phyloP scores from a whole-genome alignment of 2,797 vertebrate genomes.

The Dryobates pubescens region DNA sequence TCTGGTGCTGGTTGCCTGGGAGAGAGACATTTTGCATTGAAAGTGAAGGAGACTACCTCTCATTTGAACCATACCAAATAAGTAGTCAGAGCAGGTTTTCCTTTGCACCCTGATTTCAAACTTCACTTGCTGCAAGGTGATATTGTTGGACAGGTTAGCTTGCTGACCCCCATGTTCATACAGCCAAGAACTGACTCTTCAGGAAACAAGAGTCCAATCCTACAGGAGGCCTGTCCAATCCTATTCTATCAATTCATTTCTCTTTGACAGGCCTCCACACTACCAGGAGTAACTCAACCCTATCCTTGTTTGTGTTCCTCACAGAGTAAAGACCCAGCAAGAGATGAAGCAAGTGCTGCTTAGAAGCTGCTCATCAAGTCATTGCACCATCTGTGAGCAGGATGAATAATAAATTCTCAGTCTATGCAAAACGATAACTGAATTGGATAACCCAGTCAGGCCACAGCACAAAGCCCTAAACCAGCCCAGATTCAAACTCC shows the following conservation, averaged over 20 bases:
- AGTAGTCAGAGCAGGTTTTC: neutral
- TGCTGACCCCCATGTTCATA: neutral
- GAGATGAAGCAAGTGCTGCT: neutral
- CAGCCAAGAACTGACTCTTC: neutral
- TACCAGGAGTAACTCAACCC: neutral
- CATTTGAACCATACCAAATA: neutral
- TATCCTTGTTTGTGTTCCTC: neutral
- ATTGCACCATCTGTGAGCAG: neutral
- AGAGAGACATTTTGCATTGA: too few species aligned
- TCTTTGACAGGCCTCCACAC: neutral
- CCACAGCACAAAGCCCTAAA: neutral
- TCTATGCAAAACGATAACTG: neutral
- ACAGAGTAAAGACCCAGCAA: neutral
- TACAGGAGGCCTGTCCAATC: neutral
- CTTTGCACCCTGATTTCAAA: neutral
- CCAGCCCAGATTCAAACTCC: neutral
- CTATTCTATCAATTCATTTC: neutral
- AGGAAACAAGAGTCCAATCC: neutral
- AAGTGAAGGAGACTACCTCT: too few species aligned
- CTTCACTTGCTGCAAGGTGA: neutral
- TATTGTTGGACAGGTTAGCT: neutral
- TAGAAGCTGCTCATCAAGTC: neutral
- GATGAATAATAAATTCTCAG: neutral
- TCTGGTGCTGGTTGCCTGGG: too few species aligned
- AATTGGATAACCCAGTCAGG: neutral